phyloP scores from a whole-genome alignment of 2,888 invertebrate species.

The Penaeus monodon region DNA sequence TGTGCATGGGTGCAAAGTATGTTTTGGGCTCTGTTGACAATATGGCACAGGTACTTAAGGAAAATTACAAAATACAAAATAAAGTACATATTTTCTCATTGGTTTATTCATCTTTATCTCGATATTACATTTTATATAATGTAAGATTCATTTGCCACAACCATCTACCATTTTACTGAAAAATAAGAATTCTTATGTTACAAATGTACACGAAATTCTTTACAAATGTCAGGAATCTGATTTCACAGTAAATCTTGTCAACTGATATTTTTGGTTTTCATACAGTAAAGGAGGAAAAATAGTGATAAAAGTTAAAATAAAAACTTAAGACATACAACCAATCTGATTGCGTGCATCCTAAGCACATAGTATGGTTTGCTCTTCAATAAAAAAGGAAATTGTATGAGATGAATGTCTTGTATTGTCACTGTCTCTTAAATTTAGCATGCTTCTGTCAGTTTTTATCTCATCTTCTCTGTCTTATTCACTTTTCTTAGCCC shows the following conservation, averaged over 20 bases:
- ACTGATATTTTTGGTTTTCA: slow-evolving; percentile 4
- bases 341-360: too few relatives aligned
- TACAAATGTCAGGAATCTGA: slow-evolving; percentile 38
- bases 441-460: not conserved
- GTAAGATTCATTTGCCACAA: slow-evolving; percentile 49
- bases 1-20: slow-evolving; percentile 51
- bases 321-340: too few relatives aligned
- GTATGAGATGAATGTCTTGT: slow-evolving; percentile 1
- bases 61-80: slow-evolving; percentile 17
- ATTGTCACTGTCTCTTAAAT: slow-evolving; percentile 2
- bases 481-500: slow-evolving; percentile 19
- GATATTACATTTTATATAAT: slow-evolving; percentile 39
- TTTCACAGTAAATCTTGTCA: slow-evolving; percentile 37
- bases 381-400: not conserved
- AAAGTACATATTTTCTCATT: slow-evolving; percentile 21
- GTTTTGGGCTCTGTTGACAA: slow-evolving; percentile 55
- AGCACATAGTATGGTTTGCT: not conserved
- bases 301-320: not conserved
- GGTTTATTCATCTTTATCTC: slow-evolving; percentile 23
- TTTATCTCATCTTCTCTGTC: not conserved
- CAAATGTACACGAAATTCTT: slow-evolving; percentile 58
- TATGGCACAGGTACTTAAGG: slow-evolving; percentile 14
- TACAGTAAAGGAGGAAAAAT: slow-evolving; percentile 15
- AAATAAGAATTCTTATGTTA: slow-evolving; percentile 57
- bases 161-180: slow-evolving; percentile 51